phyloP scores from a whole-genome alignment of 2,113 vertebrate species.

The Callorhinus ursinus region DNA sequence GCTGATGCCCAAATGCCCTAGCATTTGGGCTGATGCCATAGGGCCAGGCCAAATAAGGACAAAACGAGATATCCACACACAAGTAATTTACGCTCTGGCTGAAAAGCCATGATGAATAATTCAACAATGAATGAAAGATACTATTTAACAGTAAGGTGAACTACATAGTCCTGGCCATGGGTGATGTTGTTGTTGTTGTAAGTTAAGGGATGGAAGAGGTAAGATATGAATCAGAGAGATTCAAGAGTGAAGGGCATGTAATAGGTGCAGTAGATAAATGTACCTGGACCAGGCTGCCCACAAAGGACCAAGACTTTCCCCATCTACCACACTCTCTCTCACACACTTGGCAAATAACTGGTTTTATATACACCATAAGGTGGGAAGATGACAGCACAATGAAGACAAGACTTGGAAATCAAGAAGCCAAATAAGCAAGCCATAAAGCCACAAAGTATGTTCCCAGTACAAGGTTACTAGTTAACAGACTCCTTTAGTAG shows the following conservation, averaged over 20 bases:
- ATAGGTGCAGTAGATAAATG: neutral
- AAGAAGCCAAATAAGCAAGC: conserved; percentile 10
- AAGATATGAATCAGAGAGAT: neutral
- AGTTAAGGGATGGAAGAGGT: neutral
- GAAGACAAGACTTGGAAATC: neutral
- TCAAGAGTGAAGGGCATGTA: neutral
- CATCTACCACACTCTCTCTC: neutral
- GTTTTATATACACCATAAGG: neutral
- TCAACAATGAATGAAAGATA: neutral
- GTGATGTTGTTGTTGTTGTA: neutral
- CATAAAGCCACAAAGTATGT: neutral
- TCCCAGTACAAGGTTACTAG: neutral
- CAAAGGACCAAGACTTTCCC: neutral
- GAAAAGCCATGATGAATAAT: neutral
- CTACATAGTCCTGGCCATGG: neutral
- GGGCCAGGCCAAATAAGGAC: neutral
- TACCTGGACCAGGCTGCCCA: neutral
- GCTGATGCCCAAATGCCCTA: too few species aligned
- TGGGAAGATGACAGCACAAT: neutral
- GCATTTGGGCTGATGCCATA: neutral
- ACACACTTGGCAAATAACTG: neutral
- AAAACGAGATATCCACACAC: neutral
- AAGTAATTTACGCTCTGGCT: conserved; percentile 10
- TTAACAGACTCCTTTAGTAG: neutral
- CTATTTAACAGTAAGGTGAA: conserved; percentile 27